Evolutionary conservation across 2,113 vertebrate species (phyloP).

Genomic region (Mormyrus iriodes): DNA sequence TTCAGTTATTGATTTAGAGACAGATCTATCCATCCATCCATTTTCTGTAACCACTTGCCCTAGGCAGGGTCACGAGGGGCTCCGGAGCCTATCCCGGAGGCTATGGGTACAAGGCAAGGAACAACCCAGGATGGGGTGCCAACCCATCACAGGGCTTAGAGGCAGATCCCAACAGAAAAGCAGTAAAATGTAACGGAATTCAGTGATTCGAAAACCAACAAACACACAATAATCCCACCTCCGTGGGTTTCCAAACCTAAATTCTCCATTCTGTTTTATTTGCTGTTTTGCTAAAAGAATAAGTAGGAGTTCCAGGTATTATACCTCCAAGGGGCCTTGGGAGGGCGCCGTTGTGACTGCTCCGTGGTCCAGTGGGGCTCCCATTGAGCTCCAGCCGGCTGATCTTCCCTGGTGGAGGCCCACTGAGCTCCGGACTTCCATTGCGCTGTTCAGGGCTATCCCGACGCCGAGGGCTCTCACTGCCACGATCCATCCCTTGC

Average conservation of each 20-base stretch:
- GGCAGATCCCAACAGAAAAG: not conserved
- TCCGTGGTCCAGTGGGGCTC: constrained; percentile 68
- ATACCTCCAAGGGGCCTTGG: constrained; percentile 71
- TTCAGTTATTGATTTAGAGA: not conserved
- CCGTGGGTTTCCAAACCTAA: not conserved
- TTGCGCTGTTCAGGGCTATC: constrained; percentile 68
- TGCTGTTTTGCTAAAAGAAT: not conserved
- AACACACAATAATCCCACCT: not conserved
- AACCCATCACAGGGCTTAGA: too few species aligned
- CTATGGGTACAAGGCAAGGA: too few species aligned
- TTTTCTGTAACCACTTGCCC: too few species aligned
- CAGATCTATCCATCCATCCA: too few species aligned
- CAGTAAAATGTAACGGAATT: not conserved
- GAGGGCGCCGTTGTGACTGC: constrained; percentile 65
- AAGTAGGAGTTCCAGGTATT: not conserved
- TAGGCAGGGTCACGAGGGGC: too few species aligned
- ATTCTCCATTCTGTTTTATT: not conserved
- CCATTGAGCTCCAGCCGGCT: constrained; percentile 74
- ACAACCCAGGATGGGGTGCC: too few species aligned
- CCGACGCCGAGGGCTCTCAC: constrained; percentile 68
- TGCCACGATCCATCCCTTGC: constrained; percentile 70
- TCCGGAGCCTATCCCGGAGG: too few species aligned
- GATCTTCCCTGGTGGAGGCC: constrained; percentile 66
- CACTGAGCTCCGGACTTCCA: constrained; percentile 69
- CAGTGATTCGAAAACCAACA: not conserved